These are phyloP conservation scores for Mellilla xanthometata DNA, from an alignment of 2,888 invertebrate species.

Conservation along the genomic window DNA sequence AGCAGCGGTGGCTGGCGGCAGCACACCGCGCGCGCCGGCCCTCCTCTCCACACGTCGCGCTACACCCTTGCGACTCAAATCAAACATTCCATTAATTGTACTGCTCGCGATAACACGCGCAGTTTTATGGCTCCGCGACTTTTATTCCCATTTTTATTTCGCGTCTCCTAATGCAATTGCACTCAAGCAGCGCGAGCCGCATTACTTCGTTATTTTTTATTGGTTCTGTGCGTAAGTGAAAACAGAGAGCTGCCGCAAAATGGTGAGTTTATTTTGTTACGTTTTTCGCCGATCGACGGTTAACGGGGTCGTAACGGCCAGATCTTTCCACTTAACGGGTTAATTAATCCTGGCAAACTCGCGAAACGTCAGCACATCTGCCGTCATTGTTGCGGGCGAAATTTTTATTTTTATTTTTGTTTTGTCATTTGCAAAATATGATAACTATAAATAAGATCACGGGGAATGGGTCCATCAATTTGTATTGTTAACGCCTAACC, in stretches of 20 bases:
- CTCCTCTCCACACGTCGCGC: conserved; percentile 46
- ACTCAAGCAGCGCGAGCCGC: conserved; percentile 68
- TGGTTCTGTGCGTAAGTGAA: conserved; percentile 70
- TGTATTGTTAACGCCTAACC: conserved; percentile 27
- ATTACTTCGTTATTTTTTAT: conserved; percentile 67
- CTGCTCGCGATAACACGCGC: conserved; percentile 67
- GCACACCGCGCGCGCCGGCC: conserved; percentile 50
- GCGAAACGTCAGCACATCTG: conserved; percentile 20
- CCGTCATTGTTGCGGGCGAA: background rate
- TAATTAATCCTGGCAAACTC: conserved; percentile 25
- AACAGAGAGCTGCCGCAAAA: conserved; percentile 52
- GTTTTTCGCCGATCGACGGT: conserved; percentile 26
- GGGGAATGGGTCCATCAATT: conserved; percentile 16
- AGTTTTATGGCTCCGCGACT: conserved; percentile 70
- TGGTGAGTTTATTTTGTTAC: conserved; percentile 57
- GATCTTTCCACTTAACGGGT: conserved; percentile 28
- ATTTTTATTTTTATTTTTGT: too few species aligned
- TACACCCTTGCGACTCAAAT: conserved; percentile 51
- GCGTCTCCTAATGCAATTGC: conserved; percentile 76
- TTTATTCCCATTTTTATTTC: conserved; percentile 76
- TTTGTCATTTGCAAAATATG: too few species aligned
- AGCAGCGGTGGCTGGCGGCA: background rate
- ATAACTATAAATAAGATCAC: conserved; percentile 5
- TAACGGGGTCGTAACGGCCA: conserved; percentile 26
- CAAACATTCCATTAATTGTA: conserved; percentile 74